A percentile compares a stretch with the other conserved stretches of the same genome.
Evolutionary conservation across 2,888 invertebrate genomes (phyloP).

Genomic region (Ethmia dodecea): DNA sequence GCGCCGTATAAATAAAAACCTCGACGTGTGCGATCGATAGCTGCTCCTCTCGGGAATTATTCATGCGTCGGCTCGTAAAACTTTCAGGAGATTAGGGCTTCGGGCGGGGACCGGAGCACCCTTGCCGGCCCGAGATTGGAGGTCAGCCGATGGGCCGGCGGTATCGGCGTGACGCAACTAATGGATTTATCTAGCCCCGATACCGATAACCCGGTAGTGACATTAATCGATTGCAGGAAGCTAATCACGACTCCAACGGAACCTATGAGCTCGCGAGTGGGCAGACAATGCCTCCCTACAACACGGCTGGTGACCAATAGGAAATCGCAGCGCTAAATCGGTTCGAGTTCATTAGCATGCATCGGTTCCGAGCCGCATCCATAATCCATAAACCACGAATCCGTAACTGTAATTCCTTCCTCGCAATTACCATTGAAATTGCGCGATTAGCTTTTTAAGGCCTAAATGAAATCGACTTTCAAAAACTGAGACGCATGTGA

Average conservation of each 20-base stretch:
- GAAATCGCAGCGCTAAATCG: slow-evolving; percentile 37
- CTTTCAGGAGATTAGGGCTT: slow-evolving; percentile 67
- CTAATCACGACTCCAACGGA: slow-evolving; percentile 25
- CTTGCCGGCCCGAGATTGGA: slow-evolving; percentile 2
- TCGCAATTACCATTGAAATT: slow-evolving; percentile 26
- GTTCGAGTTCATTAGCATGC: slow-evolving; percentile 40
- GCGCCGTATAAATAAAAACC: slow-evolving; percentile 77
- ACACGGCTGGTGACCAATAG: slow-evolving; percentile 31
- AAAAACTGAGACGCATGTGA: slow-evolving; percentile 57
- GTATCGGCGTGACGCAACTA: slow-evolving; percentile 28
- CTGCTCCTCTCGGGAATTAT: slow-evolving; percentile 75
- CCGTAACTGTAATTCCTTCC: slow-evolving; percentile 27
- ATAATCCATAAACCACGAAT: slow-evolving; percentile 34
- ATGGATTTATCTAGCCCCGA: slow-evolving; percentile 37
- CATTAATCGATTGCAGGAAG: slow-evolving; percentile 42
- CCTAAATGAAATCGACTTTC: slow-evolving; percentile 60
- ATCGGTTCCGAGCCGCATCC: slow-evolving; percentile 32
- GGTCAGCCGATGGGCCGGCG: background rate
- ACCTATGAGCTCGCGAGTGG: slow-evolving; percentile 12
- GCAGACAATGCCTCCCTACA: slow-evolving; percentile 37
- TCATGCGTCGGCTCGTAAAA: slow-evolving; percentile 70
- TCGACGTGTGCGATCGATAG: slow-evolving; percentile 77
- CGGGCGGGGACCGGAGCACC: slow-evolving; percentile 23
- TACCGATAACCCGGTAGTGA: slow-evolving; percentile 41
- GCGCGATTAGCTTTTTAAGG: slow-evolving; percentile 36